Evolutionary conservation across 1,140 invertebrate species (phyloP).

Genomic region (Potamilus streckersoni): DNA sequence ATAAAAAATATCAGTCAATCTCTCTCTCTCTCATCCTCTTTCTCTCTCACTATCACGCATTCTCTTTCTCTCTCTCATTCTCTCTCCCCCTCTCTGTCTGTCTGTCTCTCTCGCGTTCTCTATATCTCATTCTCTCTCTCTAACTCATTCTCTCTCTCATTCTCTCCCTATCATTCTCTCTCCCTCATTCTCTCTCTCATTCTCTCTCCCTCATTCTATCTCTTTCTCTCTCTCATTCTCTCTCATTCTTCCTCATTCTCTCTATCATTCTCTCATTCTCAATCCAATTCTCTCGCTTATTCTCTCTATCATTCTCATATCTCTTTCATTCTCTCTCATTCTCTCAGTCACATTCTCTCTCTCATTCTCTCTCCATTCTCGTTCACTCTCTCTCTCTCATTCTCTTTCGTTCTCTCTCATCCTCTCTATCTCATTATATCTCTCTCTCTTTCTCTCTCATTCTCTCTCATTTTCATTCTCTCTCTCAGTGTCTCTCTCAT

Average conservation of each 20-base stretch:
- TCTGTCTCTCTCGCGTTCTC: neutral
- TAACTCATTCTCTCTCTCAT: too few relatives aligned
- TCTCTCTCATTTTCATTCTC: neutral
- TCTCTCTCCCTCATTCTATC: slow-evolving; percentile 13
- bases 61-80: slow-evolving; percentile 9
- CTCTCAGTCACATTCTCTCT: slow-evolving; percentile 2
- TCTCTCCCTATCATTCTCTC: slow-evolving; percentile 13
- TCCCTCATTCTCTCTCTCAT: slow-evolving; percentile 15
- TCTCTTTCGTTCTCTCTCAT: slow-evolving; percentile 9
- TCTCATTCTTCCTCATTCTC: too few relatives aligned
- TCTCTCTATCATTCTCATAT: neutral
- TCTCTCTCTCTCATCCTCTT: too few relatives aligned
- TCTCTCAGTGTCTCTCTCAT: neutral
- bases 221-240: neutral
- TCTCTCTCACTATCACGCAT: too few relatives aligned
- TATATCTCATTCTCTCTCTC: too few relatives aligned
- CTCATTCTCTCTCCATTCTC: neutral
- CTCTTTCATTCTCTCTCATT: neutral
- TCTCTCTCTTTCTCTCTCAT: slow-evolving; percentile 13
- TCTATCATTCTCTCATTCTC: neutral
- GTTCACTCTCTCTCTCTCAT: neutral
- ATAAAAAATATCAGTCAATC: neutral
- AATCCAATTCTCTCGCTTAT: neutral
- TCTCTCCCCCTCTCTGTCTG: slow-evolving; percentile 1
- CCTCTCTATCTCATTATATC: slow-evolving; percentile 13